Conservation (phyloP, 2,797 vertebrate genomes). For the Sylvia borin region DNA sequence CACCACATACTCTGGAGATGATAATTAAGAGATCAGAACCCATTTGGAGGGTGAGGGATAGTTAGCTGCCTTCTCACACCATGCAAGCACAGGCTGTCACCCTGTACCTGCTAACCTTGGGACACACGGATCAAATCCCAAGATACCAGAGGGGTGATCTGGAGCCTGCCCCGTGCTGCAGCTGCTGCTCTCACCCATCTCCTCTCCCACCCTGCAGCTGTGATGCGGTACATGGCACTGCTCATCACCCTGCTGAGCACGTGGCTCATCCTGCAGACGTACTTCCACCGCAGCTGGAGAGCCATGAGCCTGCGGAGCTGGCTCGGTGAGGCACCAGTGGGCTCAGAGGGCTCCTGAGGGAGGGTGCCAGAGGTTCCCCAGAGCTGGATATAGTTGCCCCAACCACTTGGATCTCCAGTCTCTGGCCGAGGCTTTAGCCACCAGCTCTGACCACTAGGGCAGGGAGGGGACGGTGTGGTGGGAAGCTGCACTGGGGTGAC, state of each 20-base stretch:
- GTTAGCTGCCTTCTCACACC: not conserved
- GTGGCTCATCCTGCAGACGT: slow-evolving; percentile 23
- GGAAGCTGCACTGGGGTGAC: not conserved
- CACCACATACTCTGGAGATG: not conserved
- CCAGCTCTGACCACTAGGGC: not conserved
- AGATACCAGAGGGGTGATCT: not conserved
- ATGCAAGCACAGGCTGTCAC: not conserved
- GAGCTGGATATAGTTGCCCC: not conserved
- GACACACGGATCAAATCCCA: not conserved
- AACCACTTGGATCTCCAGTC: not conserved
- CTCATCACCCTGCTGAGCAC: slow-evolving; percentile 12
- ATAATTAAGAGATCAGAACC: slow-evolving; percentile 14
- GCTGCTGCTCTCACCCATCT: not conserved
- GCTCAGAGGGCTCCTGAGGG: fast-evolving
- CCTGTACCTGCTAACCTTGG: not conserved
- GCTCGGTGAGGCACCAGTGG: slow-evolving; percentile 54
- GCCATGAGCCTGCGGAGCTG: slow-evolving; percentile 61
- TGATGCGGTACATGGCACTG: slow-evolving; percentile 11
- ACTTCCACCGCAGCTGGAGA: not conserved
- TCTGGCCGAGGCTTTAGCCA: not conserved
- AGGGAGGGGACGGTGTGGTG: not conserved
- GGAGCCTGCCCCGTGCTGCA: fast-evolving
- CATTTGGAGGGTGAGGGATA: not conserved
- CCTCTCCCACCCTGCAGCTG: not conserved
- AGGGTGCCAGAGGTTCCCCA: not conserved